Conservation (phyloP, 1,140 invertebrate genomes). For the Heliothis virescens region DNA sequence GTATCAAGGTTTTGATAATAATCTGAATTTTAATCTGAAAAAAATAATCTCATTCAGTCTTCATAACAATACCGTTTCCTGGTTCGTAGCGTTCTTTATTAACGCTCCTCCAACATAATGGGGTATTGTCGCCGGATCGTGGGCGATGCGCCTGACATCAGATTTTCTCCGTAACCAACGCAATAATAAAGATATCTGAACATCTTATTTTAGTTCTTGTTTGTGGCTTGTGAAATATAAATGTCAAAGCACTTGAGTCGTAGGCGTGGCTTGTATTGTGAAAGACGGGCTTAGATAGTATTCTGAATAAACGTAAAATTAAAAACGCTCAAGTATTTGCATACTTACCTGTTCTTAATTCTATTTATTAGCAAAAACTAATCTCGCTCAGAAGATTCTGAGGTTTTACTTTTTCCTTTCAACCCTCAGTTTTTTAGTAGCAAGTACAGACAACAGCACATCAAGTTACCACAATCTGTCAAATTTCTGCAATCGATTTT, state of each 20-base stretch:
- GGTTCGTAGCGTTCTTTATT: slow-evolving; percentile 28
- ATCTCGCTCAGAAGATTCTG: no score
- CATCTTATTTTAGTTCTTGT: slow-evolving; percentile 5
- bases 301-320: neutral
- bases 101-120: slow-evolving; percentile 13
- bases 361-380: no score
- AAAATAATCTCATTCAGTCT: neutral
- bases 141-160: slow-evolving; percentile 34
- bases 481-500: no score
- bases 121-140: slow-evolving; percentile 11
- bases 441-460: no score
- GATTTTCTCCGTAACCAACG: slow-evolving; percentile 10
- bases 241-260: neutral
- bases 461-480: no score
- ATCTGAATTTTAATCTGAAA: slow-evolving; percentile 9
- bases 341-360: no score
- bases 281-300: neutral
- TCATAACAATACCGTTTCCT: slow-evolving; percentile 13
- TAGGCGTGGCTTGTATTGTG: slow-evolving; percentile 16
- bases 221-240: slow-evolving; percentile 20
- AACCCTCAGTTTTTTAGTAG: no score
- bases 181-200: slow-evolving; percentile 15
- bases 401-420: no score
- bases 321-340: neutral
- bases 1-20: neutral